Evolutionary conservation across 2,113 vertebrate species (phyloP).

Genomic region (Pseudopodoces humilis): DNA sequence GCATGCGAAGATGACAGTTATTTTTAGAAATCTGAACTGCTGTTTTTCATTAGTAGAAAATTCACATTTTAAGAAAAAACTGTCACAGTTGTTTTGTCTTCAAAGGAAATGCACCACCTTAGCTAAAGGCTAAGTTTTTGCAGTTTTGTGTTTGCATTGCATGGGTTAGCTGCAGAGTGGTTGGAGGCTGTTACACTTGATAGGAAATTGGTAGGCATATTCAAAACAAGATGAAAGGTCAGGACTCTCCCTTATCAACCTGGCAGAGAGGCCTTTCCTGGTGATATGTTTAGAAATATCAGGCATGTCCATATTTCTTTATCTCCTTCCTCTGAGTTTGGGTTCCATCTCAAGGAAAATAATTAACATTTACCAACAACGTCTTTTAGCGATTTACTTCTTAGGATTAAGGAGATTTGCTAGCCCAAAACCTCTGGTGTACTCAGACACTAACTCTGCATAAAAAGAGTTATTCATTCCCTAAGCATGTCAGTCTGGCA

Average conservation of each 20-base stretch:
- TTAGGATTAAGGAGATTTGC: neutral
- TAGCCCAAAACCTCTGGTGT: neutral
- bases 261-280: neutral
- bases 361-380: neutral
- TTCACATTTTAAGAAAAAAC: neutral
- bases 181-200: neutral
- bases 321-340: neutral
- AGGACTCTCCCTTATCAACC: neutral
- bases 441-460: neutral
- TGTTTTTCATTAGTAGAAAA: neutral
- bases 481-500: neutral
- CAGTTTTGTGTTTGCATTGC: neutral
- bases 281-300: neutral
- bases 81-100: neutral
- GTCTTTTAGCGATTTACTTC: neutral
- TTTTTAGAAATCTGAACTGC: conserved; percentile 9
- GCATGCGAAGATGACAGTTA: neutral
- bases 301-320: neutral
- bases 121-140: neutral
- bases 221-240: neutral
- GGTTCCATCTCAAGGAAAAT: neutral
- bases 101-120: neutral
- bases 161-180: neutral
- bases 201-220: neutral
- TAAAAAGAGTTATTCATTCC: neutral